Evolutionary conservation across 2,797 vertebrate genomes (phyloP).

Genomic region (Platalea minor): DNA sequence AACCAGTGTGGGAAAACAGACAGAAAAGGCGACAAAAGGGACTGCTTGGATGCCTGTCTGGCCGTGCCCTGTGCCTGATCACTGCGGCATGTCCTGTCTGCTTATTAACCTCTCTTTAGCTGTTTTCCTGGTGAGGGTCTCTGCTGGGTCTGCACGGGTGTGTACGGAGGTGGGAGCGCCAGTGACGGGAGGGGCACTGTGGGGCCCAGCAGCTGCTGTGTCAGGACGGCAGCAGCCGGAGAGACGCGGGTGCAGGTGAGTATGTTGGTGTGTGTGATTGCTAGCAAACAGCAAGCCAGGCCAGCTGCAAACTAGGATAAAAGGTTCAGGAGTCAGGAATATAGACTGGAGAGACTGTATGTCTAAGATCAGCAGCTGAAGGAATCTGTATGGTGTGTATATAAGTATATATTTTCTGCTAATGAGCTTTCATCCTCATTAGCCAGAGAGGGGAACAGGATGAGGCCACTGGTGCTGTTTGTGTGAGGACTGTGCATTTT

Average conservation of each 20-base stretch:
- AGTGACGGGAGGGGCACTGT: neutral
- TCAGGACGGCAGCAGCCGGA: neutral
- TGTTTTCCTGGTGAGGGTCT: neutral
- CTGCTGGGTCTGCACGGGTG: rapidly evolving
- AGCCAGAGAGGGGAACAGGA: neutral
- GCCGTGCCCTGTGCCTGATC: neutral
- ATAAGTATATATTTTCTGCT: neutral
- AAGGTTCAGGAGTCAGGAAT: neutral
- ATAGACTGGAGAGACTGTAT: neutral
- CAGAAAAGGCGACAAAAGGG: neutral
- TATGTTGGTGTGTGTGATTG: rapidly evolving
- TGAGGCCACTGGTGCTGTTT: neutral
- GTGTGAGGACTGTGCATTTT: neutral
- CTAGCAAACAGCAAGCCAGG: neutral
- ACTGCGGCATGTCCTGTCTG: rapidly evolving
- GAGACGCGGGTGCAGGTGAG: neutral
- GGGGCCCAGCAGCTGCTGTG: neutral
- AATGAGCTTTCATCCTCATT: neutral
- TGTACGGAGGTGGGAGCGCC: rapidly evolving
- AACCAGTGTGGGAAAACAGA: neutral
- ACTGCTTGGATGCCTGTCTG: neutral
- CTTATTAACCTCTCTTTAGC: neutral
- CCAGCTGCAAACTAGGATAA: neutral
- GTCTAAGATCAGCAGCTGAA: neutral
- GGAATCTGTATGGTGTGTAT: neutral